Conservation (phyloP, 2,797 vertebrate genomes). For the Australoheros facetus region DNA sequence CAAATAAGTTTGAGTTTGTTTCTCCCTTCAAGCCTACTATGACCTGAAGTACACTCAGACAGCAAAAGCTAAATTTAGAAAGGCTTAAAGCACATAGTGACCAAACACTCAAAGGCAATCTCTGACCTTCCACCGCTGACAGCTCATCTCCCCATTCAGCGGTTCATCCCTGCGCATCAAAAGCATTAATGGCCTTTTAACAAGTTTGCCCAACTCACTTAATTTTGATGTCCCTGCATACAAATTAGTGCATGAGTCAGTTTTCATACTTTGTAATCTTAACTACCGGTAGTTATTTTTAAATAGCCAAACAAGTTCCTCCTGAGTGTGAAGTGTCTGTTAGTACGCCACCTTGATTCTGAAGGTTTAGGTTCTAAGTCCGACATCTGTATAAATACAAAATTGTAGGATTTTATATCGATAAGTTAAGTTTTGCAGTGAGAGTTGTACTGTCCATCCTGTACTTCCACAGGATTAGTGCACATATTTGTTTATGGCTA, state of each 20-base stretch:
- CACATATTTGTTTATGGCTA: background rate
- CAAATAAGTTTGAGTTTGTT: conserved; percentile 50
- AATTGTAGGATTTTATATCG: background rate
- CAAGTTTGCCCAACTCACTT: conserved; percentile 30
- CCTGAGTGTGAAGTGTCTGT: background rate
- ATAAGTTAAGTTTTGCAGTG: background rate
- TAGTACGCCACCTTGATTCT: background rate
- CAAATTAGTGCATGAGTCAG: conserved; percentile 11
- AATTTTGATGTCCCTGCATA: conserved; percentile 19
- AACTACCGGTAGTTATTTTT: conserved; percentile 9
- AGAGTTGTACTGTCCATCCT: background rate
- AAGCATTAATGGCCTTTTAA: conserved; percentile 54
- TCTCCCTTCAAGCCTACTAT: conserved; percentile 47
- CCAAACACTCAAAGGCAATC: conserved; percentile 73
- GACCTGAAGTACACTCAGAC: conserved; percentile 71
- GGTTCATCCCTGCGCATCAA: conserved; percentile 48
- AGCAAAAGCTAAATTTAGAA: conserved; percentile 78
- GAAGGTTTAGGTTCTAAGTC: background rate
- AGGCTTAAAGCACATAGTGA: conserved; percentile 79
- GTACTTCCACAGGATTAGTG: background rate
- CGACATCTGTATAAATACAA: background rate
- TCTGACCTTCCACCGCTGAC: conserved; percentile 73
- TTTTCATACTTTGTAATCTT: background rate
- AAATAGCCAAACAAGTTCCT: conserved; percentile 13
- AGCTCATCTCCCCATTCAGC: conserved; percentile 66